A percentile compares a stretch with the other conserved stretches of the same genome.
These are phyloP conservation scores for Botia almorhae DNA, from an alignment of 2,797 vertebrate genomes.

Conservation along the genomic window DNA sequence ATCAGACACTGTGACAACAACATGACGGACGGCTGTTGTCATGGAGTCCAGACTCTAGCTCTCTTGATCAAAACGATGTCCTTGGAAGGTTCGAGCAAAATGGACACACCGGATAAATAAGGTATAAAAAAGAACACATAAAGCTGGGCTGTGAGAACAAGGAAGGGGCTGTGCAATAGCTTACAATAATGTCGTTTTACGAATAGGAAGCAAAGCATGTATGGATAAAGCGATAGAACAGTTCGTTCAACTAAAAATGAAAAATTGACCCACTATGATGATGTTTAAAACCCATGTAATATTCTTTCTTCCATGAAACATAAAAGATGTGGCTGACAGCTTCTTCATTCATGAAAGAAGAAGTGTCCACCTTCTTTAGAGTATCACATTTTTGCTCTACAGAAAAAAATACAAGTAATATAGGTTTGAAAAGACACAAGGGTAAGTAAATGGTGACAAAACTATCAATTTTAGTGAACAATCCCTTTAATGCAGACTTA, in stretches of 20 bases:
- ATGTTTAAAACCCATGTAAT: too few relatives aligned
- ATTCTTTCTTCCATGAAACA: too few relatives aligned
- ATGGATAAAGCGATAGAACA: neutral
- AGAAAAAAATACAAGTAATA: too few relatives aligned
- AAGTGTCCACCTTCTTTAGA: too few relatives aligned
- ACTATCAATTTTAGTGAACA: too few relatives aligned
- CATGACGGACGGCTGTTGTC: conserved; percentile 4
- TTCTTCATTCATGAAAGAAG: too few relatives aligned
- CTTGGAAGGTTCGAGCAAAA: neutral
- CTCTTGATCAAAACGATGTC: conserved; percentile 4
- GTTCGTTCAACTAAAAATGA: too few relatives aligned
- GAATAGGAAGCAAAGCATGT: neutral
- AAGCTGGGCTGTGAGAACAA: neutral
- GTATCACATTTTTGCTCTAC: too few relatives aligned
- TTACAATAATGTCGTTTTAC: neutral
- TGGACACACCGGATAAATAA: neutral
- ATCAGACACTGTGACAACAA: neutral
- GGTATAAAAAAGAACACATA: neutral
- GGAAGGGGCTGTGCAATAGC: neutral
- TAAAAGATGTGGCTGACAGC: too few relatives aligned
- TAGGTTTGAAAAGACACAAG: too few relatives aligned
- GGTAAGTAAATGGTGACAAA: too few relatives aligned
- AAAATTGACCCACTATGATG: too few relatives aligned
- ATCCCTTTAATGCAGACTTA: neutral
- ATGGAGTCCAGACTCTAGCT: neutral